Base-by-base conservation (phyloP, 2,888 invertebrate species). In the Dynastes hyllus region DNA sequence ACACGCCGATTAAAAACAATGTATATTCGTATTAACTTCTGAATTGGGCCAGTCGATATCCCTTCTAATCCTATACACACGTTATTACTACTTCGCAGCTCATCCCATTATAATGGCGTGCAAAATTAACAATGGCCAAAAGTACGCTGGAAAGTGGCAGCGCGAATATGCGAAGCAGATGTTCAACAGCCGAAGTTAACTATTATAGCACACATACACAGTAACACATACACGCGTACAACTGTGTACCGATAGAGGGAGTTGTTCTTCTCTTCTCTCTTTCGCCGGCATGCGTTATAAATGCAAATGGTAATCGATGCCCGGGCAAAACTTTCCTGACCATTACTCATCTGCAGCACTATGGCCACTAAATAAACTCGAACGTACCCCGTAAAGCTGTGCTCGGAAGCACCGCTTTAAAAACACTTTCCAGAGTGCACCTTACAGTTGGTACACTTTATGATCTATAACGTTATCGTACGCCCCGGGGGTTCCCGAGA, bases 331-430 rank as follows among this genome's bases (percentile, higher is more conserved):
- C 73, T 73, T 73, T 58, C 58, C 73, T 29, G 73, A 16, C 55
- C 40, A 73, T 73, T 73, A 73, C 73, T 73, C 73, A 73, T 73
- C 73, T 58, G 73, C 73, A 73, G 71, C 73, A 73, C 73, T 73
- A 73, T 32, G 73, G 58, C 73, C 58, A 73, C 73, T 73, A 73
- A 73, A 71, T 71, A 71, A 71, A 73, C 73, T 40, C n/a, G 40
- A 73, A 45, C 58, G 73, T 58, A 73, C 73, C 45, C 32, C 58
- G 73, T 73, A 73, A 73, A 73, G 73, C 58, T 58, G 73, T 58
- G 73, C 40, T 73, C 73, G 40, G 58, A 40, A 73, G 73, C 58
- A 58, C 58, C 73, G 58, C 53, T 73, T 73, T 73, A 73, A 73
- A 73, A 58, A 73, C 73, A 73, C 73, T 73, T 73, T 73, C 73